Evolutionary conservation across 2,113 vertebrate genomes (phyloP), one percentile per base, ranked within the genome.

Genomic region (Pagrus major): DNA sequence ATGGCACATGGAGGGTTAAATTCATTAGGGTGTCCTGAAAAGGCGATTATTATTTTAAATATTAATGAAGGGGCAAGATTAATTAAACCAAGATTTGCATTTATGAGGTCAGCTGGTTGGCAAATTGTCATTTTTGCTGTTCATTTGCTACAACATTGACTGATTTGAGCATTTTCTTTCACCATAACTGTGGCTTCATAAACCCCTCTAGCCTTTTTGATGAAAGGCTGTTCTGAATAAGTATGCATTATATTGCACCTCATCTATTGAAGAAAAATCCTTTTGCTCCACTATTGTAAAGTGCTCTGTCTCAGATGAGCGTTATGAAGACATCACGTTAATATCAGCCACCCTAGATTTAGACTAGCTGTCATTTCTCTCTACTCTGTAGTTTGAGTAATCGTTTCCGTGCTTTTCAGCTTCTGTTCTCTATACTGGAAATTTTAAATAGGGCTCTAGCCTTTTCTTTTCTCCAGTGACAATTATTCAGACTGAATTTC

Each of bases 401-500:
- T 79, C 69, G 60, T 77, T 66, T 71, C 41, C 9, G 21, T 18
- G 54, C 76, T 78, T 77, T n/a, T 80, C 75, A 65, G 66, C 70
- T 54, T 73, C 71, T 69, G 65, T 64, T 77, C 58, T 69, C 61
- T 61, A 44, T 56, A 39, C 60, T 61, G 75, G 29, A 69, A 75
- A 71, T 56, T n/a, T 72, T 72, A 42, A 88, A 86, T 82, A 81
- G 25, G 80, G 58, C 78, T 74, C 44, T 60, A 37, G 21, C 15
- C 46, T 14, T 12, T 31, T 79, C 63, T 78, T n/a, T n/a, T n/a
- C n/a, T 78, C 54, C 65, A 64, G 56, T 83, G 73, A 47, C 79
- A 75, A 49, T 88, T 83, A 81, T 86, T 78, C 41, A 76, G 47
- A 47, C 37, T 71, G 33, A 72, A 73, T 73, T 68, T 77, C 76